These are phyloP conservation scores for Dasyprocta punctata DNA, from an alignment of 2,113 vertebrate genomes.

Conservation along the genomic window DNA sequence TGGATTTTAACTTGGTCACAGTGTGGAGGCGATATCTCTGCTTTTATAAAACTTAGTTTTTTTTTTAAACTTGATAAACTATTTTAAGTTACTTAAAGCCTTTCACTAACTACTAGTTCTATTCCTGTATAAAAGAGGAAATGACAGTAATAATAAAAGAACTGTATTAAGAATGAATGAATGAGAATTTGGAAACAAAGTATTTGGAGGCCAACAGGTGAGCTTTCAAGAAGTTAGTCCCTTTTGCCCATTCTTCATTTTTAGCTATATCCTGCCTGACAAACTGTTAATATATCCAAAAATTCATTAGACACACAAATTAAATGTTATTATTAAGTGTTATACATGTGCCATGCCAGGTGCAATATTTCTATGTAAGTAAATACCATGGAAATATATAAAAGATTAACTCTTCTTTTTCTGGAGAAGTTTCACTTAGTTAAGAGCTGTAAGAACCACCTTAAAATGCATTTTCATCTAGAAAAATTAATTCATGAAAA, in stretches of 20 bases:
- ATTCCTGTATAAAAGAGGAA: background rate
- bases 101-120: background rate
- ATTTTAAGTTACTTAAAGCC: background rate
- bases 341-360: background rate
- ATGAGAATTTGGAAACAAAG: background rate
- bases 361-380: constrained; percentile 4
- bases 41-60: background rate
- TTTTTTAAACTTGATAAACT: background rate
- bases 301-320: background rate
- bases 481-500: constrained; percentile 67
- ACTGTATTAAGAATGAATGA: background rate
- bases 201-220: fast-evolving
- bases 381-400: background rate
- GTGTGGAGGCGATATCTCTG: background rate
- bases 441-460: constrained; percentile 41
- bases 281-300: background rate
- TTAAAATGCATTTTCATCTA: background rate
- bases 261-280: background rate
- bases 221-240: background rate
- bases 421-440: background rate
- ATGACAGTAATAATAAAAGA: background rate
- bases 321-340: background rate
- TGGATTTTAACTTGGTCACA: background rate
- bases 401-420: background rate
- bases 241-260: background rate